Evolutionary conservation across 2,113 vertebrate species (phyloP).

Genomic region (Scolopax mira): DNA sequence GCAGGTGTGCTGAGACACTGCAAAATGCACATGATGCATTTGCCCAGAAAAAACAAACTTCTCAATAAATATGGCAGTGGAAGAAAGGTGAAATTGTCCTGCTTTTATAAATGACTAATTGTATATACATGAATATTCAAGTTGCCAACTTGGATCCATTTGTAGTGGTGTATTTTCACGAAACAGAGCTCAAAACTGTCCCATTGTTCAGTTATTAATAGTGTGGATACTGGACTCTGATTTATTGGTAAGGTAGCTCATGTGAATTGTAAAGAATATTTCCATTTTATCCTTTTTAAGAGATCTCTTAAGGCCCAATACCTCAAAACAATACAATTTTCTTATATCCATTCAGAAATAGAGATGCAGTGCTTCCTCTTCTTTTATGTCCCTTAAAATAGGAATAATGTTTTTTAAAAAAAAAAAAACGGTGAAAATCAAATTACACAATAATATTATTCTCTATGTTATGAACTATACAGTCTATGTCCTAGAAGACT

Average conservation of each 20-base stretch:
- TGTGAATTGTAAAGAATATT: neutral
- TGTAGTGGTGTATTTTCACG: neutral
- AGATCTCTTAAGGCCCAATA: neutral
- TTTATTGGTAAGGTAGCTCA: neutral
- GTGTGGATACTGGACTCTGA: neutral
- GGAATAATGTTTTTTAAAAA: neutral
- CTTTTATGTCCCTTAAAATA: neutral
- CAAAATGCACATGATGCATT: neutral
- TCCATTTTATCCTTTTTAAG: neutral
- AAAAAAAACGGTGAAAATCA: neutral
- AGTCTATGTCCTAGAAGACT: neutral
- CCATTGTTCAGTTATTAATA: neutral
- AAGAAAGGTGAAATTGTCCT: neutral
- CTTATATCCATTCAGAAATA: neutral
- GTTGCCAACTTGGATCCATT: neutral
- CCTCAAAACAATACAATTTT: neutral
- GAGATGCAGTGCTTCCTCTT: neutral
- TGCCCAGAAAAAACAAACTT: neutral
- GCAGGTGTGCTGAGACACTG: neutral
- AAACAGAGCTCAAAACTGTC: neutral
- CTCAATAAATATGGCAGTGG: neutral
- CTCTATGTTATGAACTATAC: neutral
- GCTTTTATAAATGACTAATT: neutral
- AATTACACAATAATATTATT: neutral
- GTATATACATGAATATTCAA: neutral